These are phyloP conservation scores for Anthophora plumipes DNA, from an alignment of 2,888 invertebrate species.

Conservation along the genomic window DNA sequence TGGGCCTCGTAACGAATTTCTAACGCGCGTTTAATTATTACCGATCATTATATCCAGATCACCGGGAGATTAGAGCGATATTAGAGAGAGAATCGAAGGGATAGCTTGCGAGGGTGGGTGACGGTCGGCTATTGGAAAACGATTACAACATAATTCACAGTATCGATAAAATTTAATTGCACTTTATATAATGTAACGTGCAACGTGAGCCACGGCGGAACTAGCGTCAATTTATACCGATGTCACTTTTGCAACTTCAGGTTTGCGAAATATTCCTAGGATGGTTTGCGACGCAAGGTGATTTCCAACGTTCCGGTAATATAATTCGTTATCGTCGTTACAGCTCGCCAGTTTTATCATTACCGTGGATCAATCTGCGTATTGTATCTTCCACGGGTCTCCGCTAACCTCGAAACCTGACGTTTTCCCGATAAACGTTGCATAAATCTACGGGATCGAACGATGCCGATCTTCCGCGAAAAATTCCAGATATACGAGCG, in stretches of 20 bases:
- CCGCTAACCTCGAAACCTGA: conserved; percentile 22
- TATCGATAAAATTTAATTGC: conserved; percentile 74
- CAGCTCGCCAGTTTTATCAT: conserved; percentile 43
- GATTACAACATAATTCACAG: conserved; percentile 72
- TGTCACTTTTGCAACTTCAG: conserved; percentile 45
- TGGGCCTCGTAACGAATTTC: conserved; percentile 23
- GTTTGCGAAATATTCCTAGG: conserved; percentile 44
- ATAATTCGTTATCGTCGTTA: conserved; percentile 48
- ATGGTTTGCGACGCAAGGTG: conserved; percentile 44
- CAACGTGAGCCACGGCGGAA: background rate
- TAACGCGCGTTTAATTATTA: conserved; percentile 63
- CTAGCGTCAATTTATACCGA: conserved; percentile 50
- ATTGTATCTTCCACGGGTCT: conserved; percentile 27
- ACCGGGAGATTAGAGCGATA: conserved; percentile 58
- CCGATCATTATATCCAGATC: conserved; percentile 59
- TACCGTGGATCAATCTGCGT: conserved; percentile 46
- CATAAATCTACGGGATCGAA: conserved; percentile 43
- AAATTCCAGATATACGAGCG: background rate
- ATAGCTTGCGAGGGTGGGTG: conserved; percentile 53
- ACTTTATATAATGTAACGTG: conserved; percentile 66
- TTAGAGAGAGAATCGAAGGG: conserved; percentile 58
- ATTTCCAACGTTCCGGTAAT: conserved; percentile 53
- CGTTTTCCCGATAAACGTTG: conserved; percentile 54
- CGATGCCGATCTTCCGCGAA: background rate
- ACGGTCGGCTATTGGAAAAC: conserved; percentile 70